These are phyloP conservation scores for Cybosia mesomella DNA, from an alignment of 2,888 invertebrate genomes.

Conservation along the genomic window DNA sequence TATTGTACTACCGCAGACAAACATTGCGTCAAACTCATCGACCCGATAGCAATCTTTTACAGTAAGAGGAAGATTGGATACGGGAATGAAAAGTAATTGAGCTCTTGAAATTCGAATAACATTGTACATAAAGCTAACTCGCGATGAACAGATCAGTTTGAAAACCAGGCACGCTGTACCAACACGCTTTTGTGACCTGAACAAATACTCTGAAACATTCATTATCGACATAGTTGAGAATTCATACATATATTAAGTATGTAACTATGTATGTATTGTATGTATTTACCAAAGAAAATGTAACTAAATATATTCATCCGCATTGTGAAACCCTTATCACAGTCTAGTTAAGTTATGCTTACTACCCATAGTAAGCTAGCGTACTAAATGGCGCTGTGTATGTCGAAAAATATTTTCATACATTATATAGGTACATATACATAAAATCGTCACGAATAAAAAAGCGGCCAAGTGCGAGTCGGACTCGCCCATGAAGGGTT, in stretches of 20 bases:
- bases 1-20: conserved; percentile 10
- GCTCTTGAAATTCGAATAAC: conserved; percentile 32
- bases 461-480: no score
- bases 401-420: no score
- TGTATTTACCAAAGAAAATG: no score
- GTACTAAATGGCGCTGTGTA: no score
- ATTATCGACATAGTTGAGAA: conserved; percentile 4
- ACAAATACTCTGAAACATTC: conserved; percentile 12
- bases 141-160: conserved; percentile 7
- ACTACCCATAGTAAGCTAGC: no score
- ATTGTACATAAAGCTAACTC: conserved; percentile 16
- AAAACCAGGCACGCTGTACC: neutral
- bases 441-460: no score
- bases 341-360: neutral
- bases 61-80: conserved; percentile 40
- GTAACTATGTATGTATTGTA: no score
- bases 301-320: neutral
- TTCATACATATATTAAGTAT: neutral
- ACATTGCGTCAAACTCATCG: conserved; percentile 21
- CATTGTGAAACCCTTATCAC: neutral
- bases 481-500: no score
- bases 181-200: conserved; percentile 13
- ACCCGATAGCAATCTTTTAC: conserved; percentile 42
- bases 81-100: conserved; percentile 37
- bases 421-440: no score